Base-by-base conservation (phyloP, 2,888 invertebrate genomes). In the Lordiphosa fenestrarum region DNA sequence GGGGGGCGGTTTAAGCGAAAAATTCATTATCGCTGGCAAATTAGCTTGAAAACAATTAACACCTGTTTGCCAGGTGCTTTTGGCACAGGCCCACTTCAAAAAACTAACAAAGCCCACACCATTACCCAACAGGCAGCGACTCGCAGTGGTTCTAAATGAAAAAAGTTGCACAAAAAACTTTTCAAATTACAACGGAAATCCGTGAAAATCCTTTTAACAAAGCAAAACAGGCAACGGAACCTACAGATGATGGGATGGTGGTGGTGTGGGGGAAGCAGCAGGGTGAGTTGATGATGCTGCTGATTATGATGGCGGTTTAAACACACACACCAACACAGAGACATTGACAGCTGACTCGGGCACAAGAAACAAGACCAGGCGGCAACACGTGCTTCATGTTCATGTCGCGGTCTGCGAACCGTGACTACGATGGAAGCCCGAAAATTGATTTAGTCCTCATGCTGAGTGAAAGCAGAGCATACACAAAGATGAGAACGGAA, bases 131-230 rank as follows among this genome's bases (percentile, higher is more conserved):
- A 38, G 37, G 12, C 37, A 15, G 25, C 21, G 9, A 2, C 25
- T n/a, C 39, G 33, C 35, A 15, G 52, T 49, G 52, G 63, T 71
- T 69, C 77, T 75, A 80, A 72, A 80, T 80, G 80, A 85, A 80
- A 85, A 80, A 80, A 85, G 84, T 80, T 80, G 77, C 49, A 61
- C 47, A 84, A 83, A 81, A 80, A 81, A 81, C 74, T 81, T 81
- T 81, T 81, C 85, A 84, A 81, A 85, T 81, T 81, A 81, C 86
- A 85, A 84, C 83, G 80, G 83, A 85, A 84, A 81, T 85, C 86
- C 85, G 83, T 85, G 86, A 81, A 85, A 81, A 85, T 81, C 80
- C 80, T 84, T 81, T 85, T 84, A 78, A 78, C 77, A 85, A 81
- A 81, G 69, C 80, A 82, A 82, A 84, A 64, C 82, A 67, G 66